Evolutionary conservation across 2,888 invertebrate genomes (phyloP), one percentile per base, ranked within the genome.

Genomic region (Sminthurides aquaticus): DNA sequence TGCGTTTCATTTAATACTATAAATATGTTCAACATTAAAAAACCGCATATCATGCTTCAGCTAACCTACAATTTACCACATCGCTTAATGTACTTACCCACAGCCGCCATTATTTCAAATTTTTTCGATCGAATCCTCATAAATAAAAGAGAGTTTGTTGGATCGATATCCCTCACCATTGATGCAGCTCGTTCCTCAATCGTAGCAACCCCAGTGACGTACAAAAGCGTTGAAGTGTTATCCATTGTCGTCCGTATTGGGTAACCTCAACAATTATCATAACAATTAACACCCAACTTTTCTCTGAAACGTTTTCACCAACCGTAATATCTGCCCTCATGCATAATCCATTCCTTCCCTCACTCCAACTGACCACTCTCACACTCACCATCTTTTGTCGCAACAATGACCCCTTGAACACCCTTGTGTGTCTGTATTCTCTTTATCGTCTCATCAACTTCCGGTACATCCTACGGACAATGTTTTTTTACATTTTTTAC

Each of bases 231-330:
- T 2, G 74, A 74, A 0, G 74, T 74, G 59, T 74, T 72, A 34
- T 74, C 74, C 68, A 74, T 69, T 24, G 74, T 74, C 11, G 71
- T 71, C 26, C 71, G 55, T 24, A 74, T 67, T 2, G 72, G 71
- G 18, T 68, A 66, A 15, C 74, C 74, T 72, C 49, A 29, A 26
- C 11, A 48, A 49, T 49, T 49, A 60, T 49, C 60, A 49, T 27
- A 18, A 11, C 8, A 11, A 49, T 3, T 15, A 43, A 22, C 20
- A 15, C 5, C 15, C 18, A 52, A 8, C 20, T 52, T 52, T 52
- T 52, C 18, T 43, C 18, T 43, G 43, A n/a, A n/a, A n/a, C n/a
- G n/a, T n/a, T n/a, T n/a, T n/a, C n/a, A n/a, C n/a, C n/a, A n/a
- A n/a, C n/a, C n/a, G n/a, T n/a, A n/a, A n/a, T n/a, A n/a, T n/a